Conservation (phyloP, 2,113 vertebrate genomes). For the Regulus satrapa region DNA sequence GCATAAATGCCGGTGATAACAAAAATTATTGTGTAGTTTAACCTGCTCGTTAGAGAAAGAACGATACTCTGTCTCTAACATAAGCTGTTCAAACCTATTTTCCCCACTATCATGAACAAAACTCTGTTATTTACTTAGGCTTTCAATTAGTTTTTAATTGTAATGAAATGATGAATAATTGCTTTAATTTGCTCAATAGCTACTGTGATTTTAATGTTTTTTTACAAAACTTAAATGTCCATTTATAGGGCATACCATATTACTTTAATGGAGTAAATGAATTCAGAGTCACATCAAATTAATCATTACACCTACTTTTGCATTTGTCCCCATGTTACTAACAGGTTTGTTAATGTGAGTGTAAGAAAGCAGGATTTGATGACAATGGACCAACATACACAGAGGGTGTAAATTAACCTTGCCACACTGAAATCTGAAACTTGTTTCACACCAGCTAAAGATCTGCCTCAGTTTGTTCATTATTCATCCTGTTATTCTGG, state of each 20-base stretch:
- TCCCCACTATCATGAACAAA: background rate
- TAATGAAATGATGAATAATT: slow-evolving; percentile 51
- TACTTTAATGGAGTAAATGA: slow-evolving; percentile 29
- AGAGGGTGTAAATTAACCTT: background rate
- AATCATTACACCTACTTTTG: background rate
- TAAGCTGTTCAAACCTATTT: background rate
- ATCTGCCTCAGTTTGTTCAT: background rate
- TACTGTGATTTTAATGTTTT: slow-evolving; percentile 3
- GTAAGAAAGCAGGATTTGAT: slow-evolving; percentile 21
- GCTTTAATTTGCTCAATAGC: slow-evolving; percentile 45
- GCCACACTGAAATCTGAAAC: background rate
- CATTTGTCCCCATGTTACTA: background rate
- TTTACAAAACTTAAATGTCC: background rate
- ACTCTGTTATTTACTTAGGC: slow-evolving; percentile 53
- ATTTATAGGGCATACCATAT: background rate
- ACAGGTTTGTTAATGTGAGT: background rate
- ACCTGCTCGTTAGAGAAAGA: background rate
- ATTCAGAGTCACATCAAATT: background rate
- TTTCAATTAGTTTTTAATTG: slow-evolving; percentile 71
- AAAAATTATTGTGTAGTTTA: background rate
- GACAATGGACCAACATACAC: background rate
- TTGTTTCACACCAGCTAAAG: background rate
- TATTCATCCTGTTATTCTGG: background rate
- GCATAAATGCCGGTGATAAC: slow-evolving; percentile 2
- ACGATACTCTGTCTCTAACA: background rate